phyloP scores from a whole-genome alignment of 2,888 invertebrate genomes.

The Dromius quadrimaculatus region DNA sequence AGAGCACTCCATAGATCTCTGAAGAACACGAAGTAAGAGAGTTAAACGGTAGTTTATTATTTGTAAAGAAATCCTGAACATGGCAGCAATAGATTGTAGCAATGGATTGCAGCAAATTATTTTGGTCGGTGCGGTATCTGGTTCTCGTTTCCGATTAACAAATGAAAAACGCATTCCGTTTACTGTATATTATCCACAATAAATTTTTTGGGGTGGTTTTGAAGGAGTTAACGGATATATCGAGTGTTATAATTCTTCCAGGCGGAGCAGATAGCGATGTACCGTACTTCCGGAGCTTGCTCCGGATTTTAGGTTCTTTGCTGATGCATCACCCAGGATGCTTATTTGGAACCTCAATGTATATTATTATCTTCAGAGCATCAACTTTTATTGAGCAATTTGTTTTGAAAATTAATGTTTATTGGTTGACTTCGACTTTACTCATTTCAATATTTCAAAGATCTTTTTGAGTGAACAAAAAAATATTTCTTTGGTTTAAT shows the following conservation, averaged over 20 bases:
- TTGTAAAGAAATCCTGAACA: conserved; percentile 31
- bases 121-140: conserved; percentile 24
- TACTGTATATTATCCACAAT: conserved; percentile 40
- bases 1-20: conserved; percentile 18
- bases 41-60: conserved; percentile 20
- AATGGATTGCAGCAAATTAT: conserved; percentile 29
- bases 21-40: conserved; percentile 16
- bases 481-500: too few relatives aligned
- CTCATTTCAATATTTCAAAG: too few relatives aligned
- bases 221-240: conserved; percentile 42
- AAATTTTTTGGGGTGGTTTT: conserved; percentile 31
- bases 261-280: conserved; percentile 30
- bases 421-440: too few relatives aligned
- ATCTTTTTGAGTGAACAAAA: too few relatives aligned
- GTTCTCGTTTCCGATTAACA: conserved; percentile 31
- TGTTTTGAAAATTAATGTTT: too few relatives aligned
- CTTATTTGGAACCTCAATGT: too few relatives aligned
- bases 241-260: conserved; percentile 39
- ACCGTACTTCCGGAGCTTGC: conserved; percentile 16
- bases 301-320: background rate
- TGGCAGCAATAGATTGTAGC: conserved; percentile 34
- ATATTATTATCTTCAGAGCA: too few relatives aligned
- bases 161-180: conserved; percentile 37
- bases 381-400: too few relatives aligned
- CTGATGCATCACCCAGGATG: conserved; percentile 23